Base-by-base conservation (phyloP, 2,113 vertebrate species). In the Pavo muticus region DNA sequence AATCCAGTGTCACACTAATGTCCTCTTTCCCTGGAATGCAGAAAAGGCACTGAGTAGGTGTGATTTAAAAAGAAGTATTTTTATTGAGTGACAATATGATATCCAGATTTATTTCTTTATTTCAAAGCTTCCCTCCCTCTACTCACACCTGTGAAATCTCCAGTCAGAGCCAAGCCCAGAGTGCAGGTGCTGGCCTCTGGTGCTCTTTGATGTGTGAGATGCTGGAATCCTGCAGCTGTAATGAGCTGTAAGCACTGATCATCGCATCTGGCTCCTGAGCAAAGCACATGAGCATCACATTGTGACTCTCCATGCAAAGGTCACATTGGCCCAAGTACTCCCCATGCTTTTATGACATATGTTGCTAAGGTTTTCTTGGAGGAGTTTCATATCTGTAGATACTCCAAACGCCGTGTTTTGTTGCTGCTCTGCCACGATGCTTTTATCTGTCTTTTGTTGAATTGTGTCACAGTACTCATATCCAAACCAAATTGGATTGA, bases 391-490 rank as follows among this genome's bases (percentile, higher is more conserved):
- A 23, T 30, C 42, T 47, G 19, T 45, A 10, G 39, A 0, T 48
- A 21, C 44, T 57, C 4, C 3, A 60, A 77, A 20, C 20, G 4
- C 47, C 61, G 12, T 16, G 5, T 84, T 93, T 78, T 64, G 30
- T 91, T 90, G 48, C 75, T 61, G 0, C 44, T 86, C 40, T 80
- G 44, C 85, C 35, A 1, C 83, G 20, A 45, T 0, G 0, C 32
- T 87, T 81, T 48, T 85, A 1, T 57, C 52, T 69, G 3, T 14
- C 40, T 84, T 72, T 37, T 75, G 44, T 63, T 72, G 14, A 7
- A 65, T 32, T 4, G 0, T 3, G 3, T 29, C 60, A 42, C 47
- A 40, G 60, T 37, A 6, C 61, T 77, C 23, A 0, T 61, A 42
- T 56, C 56, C 64, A 63, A 75, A 81, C 61, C 65, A 27, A 11